phyloP scores from a whole-genome alignment of 2,797 vertebrate species.

The Petrocephalus sullivani region DNA sequence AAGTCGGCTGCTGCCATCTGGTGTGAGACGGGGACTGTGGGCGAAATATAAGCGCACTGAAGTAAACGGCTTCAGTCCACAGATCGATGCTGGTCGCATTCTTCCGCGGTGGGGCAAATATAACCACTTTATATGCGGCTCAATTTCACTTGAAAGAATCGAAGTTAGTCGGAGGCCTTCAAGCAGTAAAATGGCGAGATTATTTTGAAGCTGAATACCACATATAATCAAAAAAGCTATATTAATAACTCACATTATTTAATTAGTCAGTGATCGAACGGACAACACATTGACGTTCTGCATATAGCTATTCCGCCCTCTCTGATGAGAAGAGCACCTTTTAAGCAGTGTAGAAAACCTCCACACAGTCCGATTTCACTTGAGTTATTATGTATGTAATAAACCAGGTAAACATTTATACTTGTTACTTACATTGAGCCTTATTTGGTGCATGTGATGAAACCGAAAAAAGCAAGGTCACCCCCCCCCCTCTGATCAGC shows the following conservation, averaged over 20 bases:
- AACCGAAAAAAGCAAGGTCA: not conserved
- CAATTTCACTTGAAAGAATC: not conserved
- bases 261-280: not conserved
- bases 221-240: not conserved
- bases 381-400: not conserved
- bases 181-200: not conserved
- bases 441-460: not conserved
- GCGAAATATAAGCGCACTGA: not conserved
- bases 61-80: not conserved
- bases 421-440: not conserved
- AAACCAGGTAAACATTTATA: not conserved
- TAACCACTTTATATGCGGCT: not conserved
- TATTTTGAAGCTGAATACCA: not conserved
- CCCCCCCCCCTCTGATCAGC: not conserved
- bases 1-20: conserved; percentile 35
- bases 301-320: not conserved
- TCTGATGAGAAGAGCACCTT: not conserved
- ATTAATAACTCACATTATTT: not conserved
- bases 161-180: not conserved
- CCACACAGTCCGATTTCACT: not conserved
- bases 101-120: not conserved
- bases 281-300: not conserved
- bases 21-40: conserved; percentile 10
- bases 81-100: not conserved
- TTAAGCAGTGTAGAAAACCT: not conserved